Conservation (phyloP, 92 coral and sea anemone genomes). For the Epizoanthus ramosus region DNA sequence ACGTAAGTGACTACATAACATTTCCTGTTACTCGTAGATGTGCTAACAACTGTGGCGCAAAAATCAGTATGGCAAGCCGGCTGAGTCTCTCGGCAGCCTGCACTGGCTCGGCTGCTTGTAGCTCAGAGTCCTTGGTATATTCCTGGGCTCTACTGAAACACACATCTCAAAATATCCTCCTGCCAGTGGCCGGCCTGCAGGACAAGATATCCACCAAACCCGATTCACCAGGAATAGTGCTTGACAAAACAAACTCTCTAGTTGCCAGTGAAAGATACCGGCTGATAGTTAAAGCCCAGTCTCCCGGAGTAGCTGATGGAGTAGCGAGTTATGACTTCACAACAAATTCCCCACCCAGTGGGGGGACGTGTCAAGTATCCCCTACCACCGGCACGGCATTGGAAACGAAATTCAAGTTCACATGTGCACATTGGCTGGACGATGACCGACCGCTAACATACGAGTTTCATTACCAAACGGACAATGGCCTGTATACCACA, state of each 20-base stretch:
- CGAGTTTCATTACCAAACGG: slow-evolving; percentile 69
- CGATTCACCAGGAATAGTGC: slow-evolving; percentile 59
- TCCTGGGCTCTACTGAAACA: slow-evolving; percentile 55
- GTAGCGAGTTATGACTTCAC: slow-evolving; percentile 61
- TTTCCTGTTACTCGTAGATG: slow-evolving; percentile 49
- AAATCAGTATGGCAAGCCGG: slow-evolving; percentile 61
- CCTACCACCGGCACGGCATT: slow-evolving; percentile 67
- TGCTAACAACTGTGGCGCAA: slow-evolving; percentile 64
- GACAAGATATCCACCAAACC: slow-evolving; percentile 57
- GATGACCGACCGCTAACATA: slow-evolving; percentile 62
- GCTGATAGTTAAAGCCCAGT: slow-evolving; percentile 47
- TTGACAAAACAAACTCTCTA: slow-evolving; percentile 17
- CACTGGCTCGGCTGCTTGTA: slow-evolving; percentile 38
- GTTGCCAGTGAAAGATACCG: slow-evolving; percentile 44
- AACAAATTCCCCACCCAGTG: slow-evolving; percentile 66
- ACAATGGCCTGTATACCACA: slow-evolving; percentile 67
- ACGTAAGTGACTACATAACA: neutral
- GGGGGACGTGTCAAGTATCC: slow-evolving; percentile 60
- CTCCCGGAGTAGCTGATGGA: slow-evolving; percentile 52
- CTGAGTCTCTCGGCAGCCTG: slow-evolving; percentile 68
- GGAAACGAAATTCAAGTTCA: slow-evolving; percentile 55
- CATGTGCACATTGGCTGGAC: slow-evolving; percentile 56
- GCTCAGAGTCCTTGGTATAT: slow-evolving; percentile 43
- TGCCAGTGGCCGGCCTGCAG: slow-evolving; percentile 30
- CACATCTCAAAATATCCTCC: neutral